These are phyloP conservation scores for Hydrotaea cyrtoneurina DNA, from an alignment of 2,888 invertebrate species.

Conservation along the genomic window DNA sequence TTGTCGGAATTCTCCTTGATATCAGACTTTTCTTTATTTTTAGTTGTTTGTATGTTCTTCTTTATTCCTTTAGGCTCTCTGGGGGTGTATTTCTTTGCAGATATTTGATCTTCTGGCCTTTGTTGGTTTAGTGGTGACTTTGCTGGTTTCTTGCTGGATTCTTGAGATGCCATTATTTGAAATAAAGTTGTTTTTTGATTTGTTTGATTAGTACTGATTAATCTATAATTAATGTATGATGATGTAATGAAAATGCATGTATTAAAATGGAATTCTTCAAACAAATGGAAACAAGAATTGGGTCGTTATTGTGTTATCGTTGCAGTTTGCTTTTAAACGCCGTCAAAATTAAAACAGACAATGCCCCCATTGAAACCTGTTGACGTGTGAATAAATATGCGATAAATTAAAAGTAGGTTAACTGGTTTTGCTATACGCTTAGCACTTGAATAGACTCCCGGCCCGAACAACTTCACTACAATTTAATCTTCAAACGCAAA, in stretches of 20 bases:
- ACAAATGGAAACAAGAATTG: background rate
- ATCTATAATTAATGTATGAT: background rate
- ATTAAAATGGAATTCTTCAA: background rate
- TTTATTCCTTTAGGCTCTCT: background rate
- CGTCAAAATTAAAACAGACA: background rate
- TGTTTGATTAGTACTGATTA: background rate
- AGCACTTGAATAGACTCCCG: too few species aligned
- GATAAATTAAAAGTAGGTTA: too few species aligned
- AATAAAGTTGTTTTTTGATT: background rate
- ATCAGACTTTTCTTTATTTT: background rate
- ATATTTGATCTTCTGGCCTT: background rate
- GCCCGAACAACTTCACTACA: too few species aligned
- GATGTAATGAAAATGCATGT: background rate
- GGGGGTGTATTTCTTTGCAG: background rate
- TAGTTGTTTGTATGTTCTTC: background rate
- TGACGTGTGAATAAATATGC: background rate
- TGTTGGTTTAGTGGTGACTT: background rate
- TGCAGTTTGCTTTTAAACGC: background rate
- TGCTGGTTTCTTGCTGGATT: background rate
- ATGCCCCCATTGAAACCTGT: too few species aligned
- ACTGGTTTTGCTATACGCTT: too few species aligned
- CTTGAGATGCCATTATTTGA: slow-evolving; percentile 16
- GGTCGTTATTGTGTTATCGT: too few species aligned
- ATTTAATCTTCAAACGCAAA: too few species aligned
- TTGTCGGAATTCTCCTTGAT: too few species aligned